These are phyloP conservation scores for Neolamprologus toae DNA, from an alignment of 2,113 vertebrate genomes.

Conservation along the genomic window DNA sequence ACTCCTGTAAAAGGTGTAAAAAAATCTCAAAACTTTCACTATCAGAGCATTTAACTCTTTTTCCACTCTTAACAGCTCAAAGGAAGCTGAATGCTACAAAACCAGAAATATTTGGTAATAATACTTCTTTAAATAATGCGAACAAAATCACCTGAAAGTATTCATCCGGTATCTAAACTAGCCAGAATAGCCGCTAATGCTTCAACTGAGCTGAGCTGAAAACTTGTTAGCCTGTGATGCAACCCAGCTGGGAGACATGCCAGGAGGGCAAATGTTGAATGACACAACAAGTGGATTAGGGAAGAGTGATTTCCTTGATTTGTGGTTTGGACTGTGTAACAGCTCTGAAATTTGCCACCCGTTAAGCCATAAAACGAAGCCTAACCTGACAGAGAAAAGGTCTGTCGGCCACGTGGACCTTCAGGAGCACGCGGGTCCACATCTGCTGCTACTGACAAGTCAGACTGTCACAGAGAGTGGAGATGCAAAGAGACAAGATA, in stretches of 20 bases:
- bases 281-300: not conserved
- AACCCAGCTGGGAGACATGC: not conserved
- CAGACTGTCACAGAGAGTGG: not conserved
- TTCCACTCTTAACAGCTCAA: accelerated
- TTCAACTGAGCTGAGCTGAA: not conserved
- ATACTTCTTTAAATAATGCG: not conserved
- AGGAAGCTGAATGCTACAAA: not conserved
- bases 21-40: too few relatives aligned
- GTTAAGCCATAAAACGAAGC: not conserved
- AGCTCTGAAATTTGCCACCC: not conserved
- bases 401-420: not conserved
- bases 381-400: accelerated
- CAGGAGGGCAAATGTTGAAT: not conserved
- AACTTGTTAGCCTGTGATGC: not conserved
- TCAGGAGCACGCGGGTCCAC: not conserved
- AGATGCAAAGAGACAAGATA: not conserved
- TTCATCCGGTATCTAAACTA: accelerated
- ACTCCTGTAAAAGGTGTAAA: not conserved
- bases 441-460: not conserved
- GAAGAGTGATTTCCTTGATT: not conserved
- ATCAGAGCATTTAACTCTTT: not conserved
- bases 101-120: accelerated
- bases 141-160: not conserved
- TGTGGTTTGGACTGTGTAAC: not conserved
- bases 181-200: not conserved